Percentiles rank a stretch among this genome's conserved stretches.
phyloP scores from a whole-genome alignment of 2,888 invertebrate genomes.

The Nycteola revayana region DNA sequence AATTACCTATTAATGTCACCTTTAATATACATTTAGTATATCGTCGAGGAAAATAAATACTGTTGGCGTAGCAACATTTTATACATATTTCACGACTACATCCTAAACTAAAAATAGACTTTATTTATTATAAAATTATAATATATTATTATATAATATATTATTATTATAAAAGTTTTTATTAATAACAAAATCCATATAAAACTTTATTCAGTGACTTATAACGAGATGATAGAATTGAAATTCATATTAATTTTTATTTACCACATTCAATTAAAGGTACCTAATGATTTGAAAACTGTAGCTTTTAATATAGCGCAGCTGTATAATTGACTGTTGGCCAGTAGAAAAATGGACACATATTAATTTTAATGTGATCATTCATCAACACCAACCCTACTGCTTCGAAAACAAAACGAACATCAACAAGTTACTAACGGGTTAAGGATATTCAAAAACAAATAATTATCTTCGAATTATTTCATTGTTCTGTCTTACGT shows the following conservation, averaged over 20 bases:
- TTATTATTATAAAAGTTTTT: too few relatives aligned
- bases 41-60: too few relatives aligned
- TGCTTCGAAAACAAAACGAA: conserved; percentile 34
- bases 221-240: too few relatives aligned
- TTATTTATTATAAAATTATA: too few relatives aligned
- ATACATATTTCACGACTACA: too few relatives aligned
- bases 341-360: conserved; percentile 50
- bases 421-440: conserved; percentile 10
- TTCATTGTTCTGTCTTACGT: conserved; percentile 15
- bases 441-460: conserved; percentile 28
- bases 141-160: too few relatives aligned
- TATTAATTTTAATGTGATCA: conserved; percentile 54
- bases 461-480: conserved; percentile 30
- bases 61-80: too few relatives aligned
- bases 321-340: conserved; percentile 46
- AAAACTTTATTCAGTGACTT: too few relatives aligned
- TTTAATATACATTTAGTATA: too few relatives aligned
- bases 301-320: conserved; percentile 44
- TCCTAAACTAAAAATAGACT: too few relatives aligned
- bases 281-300: conserved; percentile 42
- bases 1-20: conserved; percentile 7
- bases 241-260: too few relatives aligned
- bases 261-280: conserved; percentile 29
- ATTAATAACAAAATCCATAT: too few relatives aligned
- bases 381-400: conserved; percentile 43